Evolutionary conservation across 2,113 vertebrate genomes (phyloP).

Genomic region (Heloderma charlesbogerti): DNA sequence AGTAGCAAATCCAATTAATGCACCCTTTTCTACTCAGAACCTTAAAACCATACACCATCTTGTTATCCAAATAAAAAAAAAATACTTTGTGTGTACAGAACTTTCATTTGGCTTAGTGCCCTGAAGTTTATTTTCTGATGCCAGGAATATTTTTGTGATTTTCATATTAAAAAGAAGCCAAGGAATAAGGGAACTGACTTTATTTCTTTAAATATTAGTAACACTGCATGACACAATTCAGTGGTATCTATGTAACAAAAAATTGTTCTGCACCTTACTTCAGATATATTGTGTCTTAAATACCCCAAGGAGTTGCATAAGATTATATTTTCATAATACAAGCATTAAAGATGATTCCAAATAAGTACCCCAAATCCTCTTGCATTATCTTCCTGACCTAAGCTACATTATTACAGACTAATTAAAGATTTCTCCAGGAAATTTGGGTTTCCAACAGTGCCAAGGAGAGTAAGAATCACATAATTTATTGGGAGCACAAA

Average conservation of each 20-base stretch:
- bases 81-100: neutral
- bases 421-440: slow-evolving; percentile 37
- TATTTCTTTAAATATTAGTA: slow-evolving; percentile 63
- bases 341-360: slow-evolving; percentile 45
- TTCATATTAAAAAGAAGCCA: slow-evolving; percentile 47
- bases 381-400: slow-evolving; percentile 31
- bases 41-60: neutral
- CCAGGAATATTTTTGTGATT: neutral
- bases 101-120: neutral
- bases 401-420: slow-evolving; percentile 23
- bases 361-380: slow-evolving; percentile 49
- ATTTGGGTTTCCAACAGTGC: slow-evolving; percentile 46
- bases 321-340: slow-evolving; percentile 47
- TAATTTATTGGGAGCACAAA: slow-evolving; percentile 32
- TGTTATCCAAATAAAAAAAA: neutral
- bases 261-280: slow-evolving; percentile 29
- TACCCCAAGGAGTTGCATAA: slow-evolving; percentile 52
- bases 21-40: neutral
- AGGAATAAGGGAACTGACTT: slow-evolving; percentile 58
- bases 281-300: slow-evolving; percentile 54
- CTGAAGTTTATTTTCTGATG: neutral
- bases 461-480: slow-evolving; percentile 44
- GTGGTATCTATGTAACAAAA: slow-evolving; percentile 62
- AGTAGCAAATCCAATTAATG: neutral
- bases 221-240: slow-evolving; percentile 66